Conservation (phyloP, 2,113 vertebrate species). For the Menura novaehollandiae region DNA sequence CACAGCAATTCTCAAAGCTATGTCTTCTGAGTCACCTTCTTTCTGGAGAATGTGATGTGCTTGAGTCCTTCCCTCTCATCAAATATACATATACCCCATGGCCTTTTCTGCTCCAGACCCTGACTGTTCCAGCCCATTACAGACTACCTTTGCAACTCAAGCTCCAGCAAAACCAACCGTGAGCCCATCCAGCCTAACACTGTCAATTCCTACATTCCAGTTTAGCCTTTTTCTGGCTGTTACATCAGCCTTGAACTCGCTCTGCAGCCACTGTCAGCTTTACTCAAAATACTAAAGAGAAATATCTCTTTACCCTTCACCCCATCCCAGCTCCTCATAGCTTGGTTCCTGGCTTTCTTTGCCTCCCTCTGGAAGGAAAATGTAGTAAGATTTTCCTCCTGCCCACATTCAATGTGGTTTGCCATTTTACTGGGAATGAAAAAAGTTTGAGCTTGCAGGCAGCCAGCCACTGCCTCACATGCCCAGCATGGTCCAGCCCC, state of each 20-base stretch:
- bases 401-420: not conserved
- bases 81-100: accelerated
- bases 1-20: not conserved
- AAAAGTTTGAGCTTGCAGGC: not conserved
- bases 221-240: not conserved
- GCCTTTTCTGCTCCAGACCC: not conserved
- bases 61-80: not conserved
- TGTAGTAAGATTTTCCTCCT: not conserved
- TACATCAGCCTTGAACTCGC: not conserved
- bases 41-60: not conserved
- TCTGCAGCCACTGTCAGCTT: accelerated
- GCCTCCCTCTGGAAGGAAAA: not conserved
- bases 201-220: not conserved
- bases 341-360: not conserved
- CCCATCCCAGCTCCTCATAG: not conserved
- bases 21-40: not conserved
- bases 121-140: not conserved
- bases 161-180: not conserved
- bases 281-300: not conserved
- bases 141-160: not conserved
- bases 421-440: not conserved
- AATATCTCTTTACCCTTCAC: not conserved
- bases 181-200: not conserved
- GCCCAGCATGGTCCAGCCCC: not conserved
- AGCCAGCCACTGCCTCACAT: not conserved